Percentiles rank a stretch among this genome's conserved stretches.
phyloP scores from a whole-genome alignment of 2,888 invertebrate genomes.

The Invenusta paracnida region DNA sequence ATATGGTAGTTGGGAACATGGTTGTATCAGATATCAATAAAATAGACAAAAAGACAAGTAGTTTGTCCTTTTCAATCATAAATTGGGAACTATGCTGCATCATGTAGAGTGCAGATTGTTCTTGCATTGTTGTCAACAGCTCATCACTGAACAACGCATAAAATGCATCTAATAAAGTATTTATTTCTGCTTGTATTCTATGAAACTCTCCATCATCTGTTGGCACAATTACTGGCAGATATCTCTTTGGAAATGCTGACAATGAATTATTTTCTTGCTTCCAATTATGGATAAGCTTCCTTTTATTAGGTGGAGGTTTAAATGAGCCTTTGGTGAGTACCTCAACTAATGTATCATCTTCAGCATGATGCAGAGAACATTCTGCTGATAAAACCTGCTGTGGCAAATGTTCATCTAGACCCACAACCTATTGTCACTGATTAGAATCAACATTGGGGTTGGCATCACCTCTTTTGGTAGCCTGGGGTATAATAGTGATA shows the following conservation, averaged over 20 bases:
- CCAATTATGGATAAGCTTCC: not conserved
- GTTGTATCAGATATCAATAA: slow-evolving; percentile 44
- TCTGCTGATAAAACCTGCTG: not conserved
- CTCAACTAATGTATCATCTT: not conserved
- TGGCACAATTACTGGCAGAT: not conserved
- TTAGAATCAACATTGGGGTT: not conserved
- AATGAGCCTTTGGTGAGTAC: not conserved
- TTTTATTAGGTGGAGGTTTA: not conserved
- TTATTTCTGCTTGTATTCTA: not conserved
- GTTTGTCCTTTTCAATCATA: not conserved
- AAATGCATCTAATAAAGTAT: not conserved
- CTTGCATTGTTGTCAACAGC: not conserved
- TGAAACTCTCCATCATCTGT: not conserved
- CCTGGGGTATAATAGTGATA: not conserved
- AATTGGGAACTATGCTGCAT: not conserved
- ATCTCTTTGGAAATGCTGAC: not conserved
- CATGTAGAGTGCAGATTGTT: not conserved
- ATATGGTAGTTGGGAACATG: slow-evolving; percentile 34
- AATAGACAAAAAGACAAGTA: slow-evolving; percentile 38
- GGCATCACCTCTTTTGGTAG: slow-evolving; percentile 17
- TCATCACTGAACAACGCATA: not conserved
- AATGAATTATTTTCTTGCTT: not conserved
- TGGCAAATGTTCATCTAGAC: not conserved
- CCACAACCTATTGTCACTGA: not conserved
- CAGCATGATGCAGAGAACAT: not conserved